phyloP scores from a whole-genome alignment of 2,797 vertebrate species.

The Melopsittacus undulatus region DNA sequence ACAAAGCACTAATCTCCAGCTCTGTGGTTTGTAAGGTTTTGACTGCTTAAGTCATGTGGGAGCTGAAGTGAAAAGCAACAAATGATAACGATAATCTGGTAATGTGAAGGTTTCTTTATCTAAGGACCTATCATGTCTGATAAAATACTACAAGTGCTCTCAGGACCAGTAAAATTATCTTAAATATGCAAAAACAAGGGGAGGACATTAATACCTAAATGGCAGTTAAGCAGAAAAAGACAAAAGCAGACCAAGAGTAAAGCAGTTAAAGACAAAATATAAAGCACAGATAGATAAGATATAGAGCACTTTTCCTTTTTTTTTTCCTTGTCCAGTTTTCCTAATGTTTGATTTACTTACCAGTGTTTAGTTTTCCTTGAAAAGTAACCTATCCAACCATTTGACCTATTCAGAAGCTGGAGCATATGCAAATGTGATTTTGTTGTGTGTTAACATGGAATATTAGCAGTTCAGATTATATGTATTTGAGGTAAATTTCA shows the following conservation, averaged over 20 bases:
- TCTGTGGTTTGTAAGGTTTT: neutral
- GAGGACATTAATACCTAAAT: neutral
- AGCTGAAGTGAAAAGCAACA: neutral
- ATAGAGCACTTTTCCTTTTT: neutral
- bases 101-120: neutral
- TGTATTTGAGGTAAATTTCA: neutral
- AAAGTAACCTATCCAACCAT: neutral
- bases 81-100: neutral
- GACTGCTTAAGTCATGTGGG: neutral
- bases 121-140: neutral
- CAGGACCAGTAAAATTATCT: neutral
- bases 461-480: neutral
- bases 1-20: neutral
- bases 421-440: neutral
- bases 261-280: neutral
- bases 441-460: neutral
- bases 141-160: neutral
- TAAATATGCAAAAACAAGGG: neutral
- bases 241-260: neutral
- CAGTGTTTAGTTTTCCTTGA: neutral
- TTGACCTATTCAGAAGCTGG: neutral
- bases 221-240: neutral
- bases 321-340: neutral
- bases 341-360: neutral
- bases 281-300: neutral